These are phyloP conservation scores for Silurus aristotelis DNA, from an alignment of 2,797 vertebrate species.

Conservation along the genomic window DNA sequence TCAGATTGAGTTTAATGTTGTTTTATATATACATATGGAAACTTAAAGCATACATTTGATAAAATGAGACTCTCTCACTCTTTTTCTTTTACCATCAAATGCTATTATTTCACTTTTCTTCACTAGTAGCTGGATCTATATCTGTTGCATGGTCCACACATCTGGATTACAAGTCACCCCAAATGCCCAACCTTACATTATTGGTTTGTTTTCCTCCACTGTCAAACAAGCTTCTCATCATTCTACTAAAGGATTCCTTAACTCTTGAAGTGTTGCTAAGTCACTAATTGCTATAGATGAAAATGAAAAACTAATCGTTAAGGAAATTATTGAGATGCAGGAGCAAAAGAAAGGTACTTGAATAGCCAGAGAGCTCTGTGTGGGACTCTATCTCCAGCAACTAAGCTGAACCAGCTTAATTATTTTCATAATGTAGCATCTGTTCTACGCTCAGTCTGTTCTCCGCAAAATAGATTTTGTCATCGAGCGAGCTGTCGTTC, in stretches of 20 bases:
- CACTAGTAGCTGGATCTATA: slow-evolving; percentile 11
- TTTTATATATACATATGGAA: neutral
- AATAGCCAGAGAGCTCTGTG: neutral
- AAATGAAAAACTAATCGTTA: neutral
- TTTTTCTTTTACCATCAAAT: neutral
- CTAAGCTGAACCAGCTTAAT: slow-evolving; percentile 22
- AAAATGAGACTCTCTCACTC: neutral
- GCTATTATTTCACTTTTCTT: slow-evolving; percentile 19
- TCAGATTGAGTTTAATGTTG: neutral
- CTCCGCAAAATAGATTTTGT: slow-evolving; percentile 19
- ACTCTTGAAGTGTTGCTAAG: neutral
- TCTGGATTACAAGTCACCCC: slow-evolving; percentile 54
- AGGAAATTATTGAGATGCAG: neutral
- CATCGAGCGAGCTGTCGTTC: slow-evolving; percentile 31
- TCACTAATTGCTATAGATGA: neutral
- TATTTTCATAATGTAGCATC: slow-evolving; percentile 46
- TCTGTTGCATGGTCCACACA: slow-evolving; percentile 49
- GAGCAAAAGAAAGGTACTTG: neutral
- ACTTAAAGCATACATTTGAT: neutral
- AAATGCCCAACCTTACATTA: slow-evolving; percentile 37
- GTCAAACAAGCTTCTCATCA: neutral
- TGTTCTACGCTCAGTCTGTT: slow-evolving; percentile 26
- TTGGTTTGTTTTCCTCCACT: neutral
- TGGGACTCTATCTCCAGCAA: slow-evolving; percentile 20
- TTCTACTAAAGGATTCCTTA: neutral